phyloP scores from a whole-genome alignment of 2,113 vertebrate species.

The Jacana jacana region DNA sequence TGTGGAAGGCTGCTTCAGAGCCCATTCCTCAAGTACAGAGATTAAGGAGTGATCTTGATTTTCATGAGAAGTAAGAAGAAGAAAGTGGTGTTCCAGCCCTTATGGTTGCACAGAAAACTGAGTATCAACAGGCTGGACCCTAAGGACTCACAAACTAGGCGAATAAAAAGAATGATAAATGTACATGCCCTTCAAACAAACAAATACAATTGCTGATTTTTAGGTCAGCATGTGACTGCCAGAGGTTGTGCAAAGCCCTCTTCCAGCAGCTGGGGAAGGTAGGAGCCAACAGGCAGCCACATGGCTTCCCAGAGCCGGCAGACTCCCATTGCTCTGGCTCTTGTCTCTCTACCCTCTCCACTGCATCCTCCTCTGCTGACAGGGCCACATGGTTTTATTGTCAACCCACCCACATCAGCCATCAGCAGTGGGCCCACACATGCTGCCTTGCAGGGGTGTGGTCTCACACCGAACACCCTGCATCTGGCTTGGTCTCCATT shows the following conservation, averaged over 20 bases:
- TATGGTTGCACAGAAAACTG: background rate
- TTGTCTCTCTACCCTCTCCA: background rate
- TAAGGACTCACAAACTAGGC: background rate
- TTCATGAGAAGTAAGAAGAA: background rate
- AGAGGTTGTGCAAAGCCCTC: background rate
- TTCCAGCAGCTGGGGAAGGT: background rate
- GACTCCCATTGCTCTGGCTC: background rate
- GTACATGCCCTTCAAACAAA: background rate
- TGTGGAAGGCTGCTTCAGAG: background rate
- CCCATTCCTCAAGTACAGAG: background rate
- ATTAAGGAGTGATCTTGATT: background rate
- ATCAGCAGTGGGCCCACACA: background rate
- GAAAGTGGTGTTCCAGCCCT: background rate
- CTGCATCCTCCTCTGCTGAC: background rate
- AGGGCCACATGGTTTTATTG: background rate
- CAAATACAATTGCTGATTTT: background rate
- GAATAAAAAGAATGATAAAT: background rate
- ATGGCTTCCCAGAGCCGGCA: background rate
- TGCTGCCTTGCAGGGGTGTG: rapidly evolving
- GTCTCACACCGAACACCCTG: rapidly evolving
- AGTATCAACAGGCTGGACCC: background rate
- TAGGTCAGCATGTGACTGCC: background rate
- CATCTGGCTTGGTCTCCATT: background rate
- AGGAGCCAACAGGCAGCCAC: background rate
- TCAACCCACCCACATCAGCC: background rate